phyloP scores from a whole-genome alignment of 2,113 vertebrate species.

The Gallinago media region DNA sequence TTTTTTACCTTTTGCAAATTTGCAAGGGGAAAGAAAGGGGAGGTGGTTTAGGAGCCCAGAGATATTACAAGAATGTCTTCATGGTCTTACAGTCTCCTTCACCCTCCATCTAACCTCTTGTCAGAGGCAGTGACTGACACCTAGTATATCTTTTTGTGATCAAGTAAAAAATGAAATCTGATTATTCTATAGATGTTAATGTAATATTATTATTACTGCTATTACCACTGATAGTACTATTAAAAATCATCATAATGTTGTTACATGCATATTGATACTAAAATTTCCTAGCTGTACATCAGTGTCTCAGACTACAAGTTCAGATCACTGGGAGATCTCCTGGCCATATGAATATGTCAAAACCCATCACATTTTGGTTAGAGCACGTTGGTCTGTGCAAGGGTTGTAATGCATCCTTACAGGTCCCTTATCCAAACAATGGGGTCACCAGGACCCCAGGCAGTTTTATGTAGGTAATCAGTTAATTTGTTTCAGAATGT shows the following conservation, averaged over 20 bases:
- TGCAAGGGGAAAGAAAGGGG: not conserved
- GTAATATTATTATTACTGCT: not conserved
- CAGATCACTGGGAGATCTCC: not conserved
- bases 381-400: not conserved
- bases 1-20: not conserved
- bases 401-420: not conserved
- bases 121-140: not conserved
- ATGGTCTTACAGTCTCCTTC: not conserved
- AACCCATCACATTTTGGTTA: not conserved
- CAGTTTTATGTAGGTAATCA: not conserved
- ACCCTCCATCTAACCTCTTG: not conserved
- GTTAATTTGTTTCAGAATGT: not conserved
- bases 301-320: not conserved
- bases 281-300: not conserved
- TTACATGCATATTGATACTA: not conserved
- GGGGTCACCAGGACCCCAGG: not conserved
- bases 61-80: not conserved
- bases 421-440: not conserved
- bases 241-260: not conserved
- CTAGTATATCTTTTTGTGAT: not conserved
- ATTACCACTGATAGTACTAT: not conserved
- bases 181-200: not conserved
- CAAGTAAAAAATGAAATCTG: not conserved
- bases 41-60: fast-evolving
- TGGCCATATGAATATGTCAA: not conserved